These are phyloP conservation scores for Pogonophryne albipinna DNA, from an alignment of 2,797 vertebrate species.

Conservation along the genomic window DNA sequence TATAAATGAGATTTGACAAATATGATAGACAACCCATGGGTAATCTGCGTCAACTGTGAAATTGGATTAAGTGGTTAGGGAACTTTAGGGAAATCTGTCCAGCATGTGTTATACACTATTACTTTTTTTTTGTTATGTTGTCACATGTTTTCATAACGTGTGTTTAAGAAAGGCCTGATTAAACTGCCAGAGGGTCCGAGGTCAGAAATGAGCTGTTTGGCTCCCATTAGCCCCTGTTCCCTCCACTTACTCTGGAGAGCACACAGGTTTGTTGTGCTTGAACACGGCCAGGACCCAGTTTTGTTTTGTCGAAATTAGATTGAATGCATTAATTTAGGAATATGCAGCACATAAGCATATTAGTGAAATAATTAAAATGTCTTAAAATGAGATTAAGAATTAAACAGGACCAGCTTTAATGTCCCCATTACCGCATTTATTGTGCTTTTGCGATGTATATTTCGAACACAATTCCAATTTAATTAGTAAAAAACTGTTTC, in stretches of 20 bases:
- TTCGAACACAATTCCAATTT: not conserved
- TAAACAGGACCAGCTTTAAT: not conserved
- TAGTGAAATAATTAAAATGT: not conserved
- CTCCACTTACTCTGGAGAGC: not conserved
- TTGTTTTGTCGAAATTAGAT: slow-evolving; percentile 9
- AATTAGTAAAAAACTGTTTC: not conserved
- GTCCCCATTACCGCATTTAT: not conserved
- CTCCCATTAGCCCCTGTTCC: not conserved
- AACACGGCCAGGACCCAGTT: not conserved
- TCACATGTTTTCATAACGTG: no score
- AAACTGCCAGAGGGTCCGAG: not conserved
- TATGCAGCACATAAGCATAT: not conserved
- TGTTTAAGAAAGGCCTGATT: not conserved
- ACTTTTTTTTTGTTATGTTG: not conserved
- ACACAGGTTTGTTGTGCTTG: not conserved
- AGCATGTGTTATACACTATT: not conserved
- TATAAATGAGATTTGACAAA: not conserved
- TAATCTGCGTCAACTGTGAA: not conserved
- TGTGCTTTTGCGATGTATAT: not conserved
- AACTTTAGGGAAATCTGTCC: not conserved
- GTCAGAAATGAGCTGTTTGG: no score
- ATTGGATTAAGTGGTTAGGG: not conserved
- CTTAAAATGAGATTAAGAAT: slow-evolving; percentile 16
- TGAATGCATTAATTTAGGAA: slow-evolving; percentile 7
- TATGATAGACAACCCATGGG: not conserved